These are phyloP conservation scores for Oscarella lobularis DNA, from an alignment of 37 sponge, comb jelly and placozoan species.

Conservation along the genomic window DNA sequence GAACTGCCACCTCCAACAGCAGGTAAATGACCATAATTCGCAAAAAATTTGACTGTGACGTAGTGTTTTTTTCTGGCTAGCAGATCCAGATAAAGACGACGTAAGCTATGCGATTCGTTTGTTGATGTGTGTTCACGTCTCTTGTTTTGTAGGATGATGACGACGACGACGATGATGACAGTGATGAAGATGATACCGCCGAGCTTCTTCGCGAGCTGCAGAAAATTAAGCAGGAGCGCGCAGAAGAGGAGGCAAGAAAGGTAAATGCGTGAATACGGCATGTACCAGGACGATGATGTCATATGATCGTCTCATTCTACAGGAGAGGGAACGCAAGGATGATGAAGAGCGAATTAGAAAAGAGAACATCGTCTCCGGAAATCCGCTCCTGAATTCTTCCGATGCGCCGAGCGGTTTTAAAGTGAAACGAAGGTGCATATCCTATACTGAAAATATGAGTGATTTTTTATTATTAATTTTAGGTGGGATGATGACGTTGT, in stretches of 20 bases:
- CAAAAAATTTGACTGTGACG: too few relatives aligned
- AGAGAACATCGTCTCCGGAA: constrained; percentile 82
- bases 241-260: constrained; percentile 41
- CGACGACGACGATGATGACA: constrained; percentile 19
- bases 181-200: constrained; percentile 91
- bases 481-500: constrained; percentile 99
- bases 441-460: neutral
- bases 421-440: constrained; percentile 53
- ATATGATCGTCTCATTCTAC: neutral
- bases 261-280: constrained; percentile 1
- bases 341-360: constrained; percentile 90
- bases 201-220: constrained; percentile 84
- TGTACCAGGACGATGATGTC: neutral
- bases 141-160: constrained; percentile 10
- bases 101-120: too few relatives aligned
- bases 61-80: too few relatives aligned
- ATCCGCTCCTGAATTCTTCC: constrained; percentile 59
- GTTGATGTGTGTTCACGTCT: neutral
- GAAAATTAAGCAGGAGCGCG: constrained; percentile 77
- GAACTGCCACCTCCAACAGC: too few relatives aligned
- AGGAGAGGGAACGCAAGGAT: constrained; percentile 74
- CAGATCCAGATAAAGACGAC: too few relatives aligned
- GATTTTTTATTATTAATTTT: neutral
- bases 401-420: constrained; percentile 30
- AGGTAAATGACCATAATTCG: too few relatives aligned